These are phyloP conservation scores for Drosophila trapezifrons DNA, from an alignment of 1,140 invertebrate genomes.

Conservation along the genomic window DNA sequence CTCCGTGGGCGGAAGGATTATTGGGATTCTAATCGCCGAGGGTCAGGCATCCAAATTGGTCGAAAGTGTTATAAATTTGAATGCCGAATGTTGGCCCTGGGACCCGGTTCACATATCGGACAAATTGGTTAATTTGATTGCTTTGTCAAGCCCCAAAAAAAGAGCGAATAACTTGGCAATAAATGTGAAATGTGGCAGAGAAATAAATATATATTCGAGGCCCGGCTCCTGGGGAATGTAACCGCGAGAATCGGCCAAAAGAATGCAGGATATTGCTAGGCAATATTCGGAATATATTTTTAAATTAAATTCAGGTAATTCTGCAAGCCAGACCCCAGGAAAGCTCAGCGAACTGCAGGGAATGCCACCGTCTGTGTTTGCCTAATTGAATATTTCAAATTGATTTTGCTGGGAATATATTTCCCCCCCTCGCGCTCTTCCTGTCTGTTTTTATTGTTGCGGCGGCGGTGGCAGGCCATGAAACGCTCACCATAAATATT, in stretches of 20 bases:
- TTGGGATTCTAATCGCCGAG: constrained; percentile 49
- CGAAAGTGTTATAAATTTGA: constrained; percentile 54
- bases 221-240: background rate
- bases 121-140: constrained; percentile 64
- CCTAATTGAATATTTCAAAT: constrained; percentile 49
- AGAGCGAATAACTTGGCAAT: constrained; percentile 17
- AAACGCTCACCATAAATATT: constrained; percentile 64
- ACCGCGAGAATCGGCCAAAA: background rate
- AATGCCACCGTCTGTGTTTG: constrained; percentile 19
- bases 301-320: constrained; percentile 23
- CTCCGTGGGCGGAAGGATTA: constrained; percentile 18
- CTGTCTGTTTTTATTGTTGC: constrained; percentile 19
- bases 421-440: background rate
- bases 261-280: constrained; percentile 3
- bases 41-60: constrained; percentile 38
- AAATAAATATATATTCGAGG: constrained; percentile 15
- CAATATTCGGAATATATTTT: constrained; percentile 12
- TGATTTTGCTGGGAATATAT: constrained; percentile 23
- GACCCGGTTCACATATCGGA: constrained; percentile 28
- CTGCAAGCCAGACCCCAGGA: background rate
- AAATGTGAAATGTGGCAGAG: constrained; percentile 12
- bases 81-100: constrained; percentile 40
- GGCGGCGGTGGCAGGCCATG: constrained; percentile 18
- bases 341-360: background rate
- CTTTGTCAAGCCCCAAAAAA: constrained; percentile 37